Base-by-base conservation (phyloP, 2,888 invertebrate genomes). In the Nymphalis c-album region DNA sequence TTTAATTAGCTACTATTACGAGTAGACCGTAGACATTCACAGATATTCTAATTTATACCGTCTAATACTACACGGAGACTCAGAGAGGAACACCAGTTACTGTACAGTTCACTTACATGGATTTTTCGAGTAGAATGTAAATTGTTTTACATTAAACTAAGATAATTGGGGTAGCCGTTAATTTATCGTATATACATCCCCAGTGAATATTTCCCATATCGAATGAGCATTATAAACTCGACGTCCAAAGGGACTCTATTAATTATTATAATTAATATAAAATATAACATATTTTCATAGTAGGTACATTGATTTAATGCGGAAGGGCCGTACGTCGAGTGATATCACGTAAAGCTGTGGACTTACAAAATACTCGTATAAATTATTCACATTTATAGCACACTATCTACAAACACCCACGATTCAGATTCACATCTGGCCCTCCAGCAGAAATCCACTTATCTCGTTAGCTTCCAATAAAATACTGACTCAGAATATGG, bases 321-420 rank as follows among this genome's bases (percentile, higher is more conserved):
- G 81, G 84, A 82, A 87, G 90, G 88, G 90, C 88, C 90, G 84
- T 81, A 80, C 79, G 81, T 82, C 79, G 83, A 85, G 87, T 87
- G 86, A 85, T 84, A 86, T 90, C 90, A 88, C 86, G 90, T 91
- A 90, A 91, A 91, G 90, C 90, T 88, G 91, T 86, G 90, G 86
- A 90, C 91, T 91, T 91, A 92, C 89, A 91, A 88, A 88, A 88
- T 91, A 91, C 86, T 92, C 90, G 91, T 91, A 91, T 91, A 91
- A 91, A 91, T 91, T 91, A 91, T 91, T 90, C 91, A 91, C 91
- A 91, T 90, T 90, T 90, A 91, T 90, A 90, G 91, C 90, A 91
- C 88, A 91, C 87, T 92, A 92, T 91, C 91, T 91, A 91, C 91
- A 91, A 83, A 88, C 88, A 90, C 85, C 86, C 90, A 85, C 86